Evolutionary conservation across 2,797 vertebrate genomes (phyloP), one percentile per base, ranked within the genome.

Genomic region (Amblyraja radiata): DNA sequence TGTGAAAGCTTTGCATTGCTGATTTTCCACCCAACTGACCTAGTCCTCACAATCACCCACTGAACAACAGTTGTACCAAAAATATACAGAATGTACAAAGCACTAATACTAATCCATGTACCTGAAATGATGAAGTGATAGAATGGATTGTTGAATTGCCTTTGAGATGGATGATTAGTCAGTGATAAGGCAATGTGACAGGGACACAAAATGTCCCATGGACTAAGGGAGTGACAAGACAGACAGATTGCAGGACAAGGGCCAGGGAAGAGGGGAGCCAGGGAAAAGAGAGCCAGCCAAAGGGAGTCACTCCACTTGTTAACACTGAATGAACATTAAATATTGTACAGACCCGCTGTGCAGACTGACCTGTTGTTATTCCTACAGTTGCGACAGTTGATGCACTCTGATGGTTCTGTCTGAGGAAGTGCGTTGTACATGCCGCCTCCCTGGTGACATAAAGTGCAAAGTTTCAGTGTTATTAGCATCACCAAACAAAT

Each of bases 351-450:
- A 88, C 6, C 63, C 84, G 23, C 9, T 88, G 68, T 25, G 4
- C 90, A 92, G 6, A 93, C 94, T 94, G 94, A 99, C 98, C 98
- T 98, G 96, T 99, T 99, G 91, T 99, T 99, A 96, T 99, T 99
- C 93, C 98, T 97, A 93, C 98, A 98, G 61, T 99, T 99, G 93
- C 99, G 97, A 95, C 98, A 99, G 95, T 94, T 98, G 95, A 97
- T 94, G 81, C 98, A 99, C 61, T 98, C 98, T 0, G 97, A 93
- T 0, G 97, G 96, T 93, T 99, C 98, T 0, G 96, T 95, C 93
- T 97, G 98, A 0, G 98, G 97, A 16, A 98, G 95, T 0, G 98
- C 95, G 0, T 97, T 96, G 95, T 98, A 98, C 94, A 97, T 21
- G 32, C 97, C 96, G n/a, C 97, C 97, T 0, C 97, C 98, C 99